A percentile compares a stretch with the other conserved stretches of the same genome.
These are phyloP conservation scores for Pseudachorutes palmiensis DNA, from an alignment of 1,140 invertebrate genomes.

Conservation along the genomic window DNA sequence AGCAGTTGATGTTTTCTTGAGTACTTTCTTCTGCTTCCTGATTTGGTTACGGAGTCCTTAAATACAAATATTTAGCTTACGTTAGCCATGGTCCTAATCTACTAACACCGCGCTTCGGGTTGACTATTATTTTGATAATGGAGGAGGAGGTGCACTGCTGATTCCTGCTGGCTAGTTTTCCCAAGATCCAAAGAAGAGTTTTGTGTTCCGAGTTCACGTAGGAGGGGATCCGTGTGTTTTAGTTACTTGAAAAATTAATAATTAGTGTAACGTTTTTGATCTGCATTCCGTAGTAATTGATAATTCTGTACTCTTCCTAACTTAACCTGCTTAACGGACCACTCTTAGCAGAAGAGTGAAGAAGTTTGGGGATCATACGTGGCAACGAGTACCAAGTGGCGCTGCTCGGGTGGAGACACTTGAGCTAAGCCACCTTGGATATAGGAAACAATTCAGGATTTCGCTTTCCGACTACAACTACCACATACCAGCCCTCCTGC, in stretches of 20 bases:
- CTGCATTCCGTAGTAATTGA: conserved; percentile 6
- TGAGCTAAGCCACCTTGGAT: too few species aligned
- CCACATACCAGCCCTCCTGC: too few species aligned
- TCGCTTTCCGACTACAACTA: too few species aligned
- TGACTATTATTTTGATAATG: not conserved
- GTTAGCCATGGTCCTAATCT: not conserved
- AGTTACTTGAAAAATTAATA: conserved; percentile 2
- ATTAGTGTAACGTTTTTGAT: not conserved
- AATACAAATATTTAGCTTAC: conserved; percentile 5
- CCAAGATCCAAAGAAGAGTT: too few species aligned
- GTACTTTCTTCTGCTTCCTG: not conserved
- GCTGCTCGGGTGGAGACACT: not conserved
- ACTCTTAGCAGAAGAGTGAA: conserved; percentile 12
- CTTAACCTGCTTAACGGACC: conserved; percentile 13
- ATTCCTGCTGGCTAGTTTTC: too few species aligned
- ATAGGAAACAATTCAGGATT: too few species aligned
- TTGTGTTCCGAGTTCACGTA: too few species aligned
- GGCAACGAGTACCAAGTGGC: not conserved
- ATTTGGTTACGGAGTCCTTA: conserved; percentile 5
- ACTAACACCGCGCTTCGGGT: not conserved
- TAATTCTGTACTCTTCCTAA: conserved; percentile 9
- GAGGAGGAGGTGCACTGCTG: too few species aligned
- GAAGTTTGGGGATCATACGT: conserved; percentile 5
- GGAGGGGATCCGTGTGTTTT: not conserved
- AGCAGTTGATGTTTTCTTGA: not conserved